These are phyloP conservation scores for Anorthoa munda DNA, from an alignment of 2,888 invertebrate genomes.

Conservation along the genomic window DNA sequence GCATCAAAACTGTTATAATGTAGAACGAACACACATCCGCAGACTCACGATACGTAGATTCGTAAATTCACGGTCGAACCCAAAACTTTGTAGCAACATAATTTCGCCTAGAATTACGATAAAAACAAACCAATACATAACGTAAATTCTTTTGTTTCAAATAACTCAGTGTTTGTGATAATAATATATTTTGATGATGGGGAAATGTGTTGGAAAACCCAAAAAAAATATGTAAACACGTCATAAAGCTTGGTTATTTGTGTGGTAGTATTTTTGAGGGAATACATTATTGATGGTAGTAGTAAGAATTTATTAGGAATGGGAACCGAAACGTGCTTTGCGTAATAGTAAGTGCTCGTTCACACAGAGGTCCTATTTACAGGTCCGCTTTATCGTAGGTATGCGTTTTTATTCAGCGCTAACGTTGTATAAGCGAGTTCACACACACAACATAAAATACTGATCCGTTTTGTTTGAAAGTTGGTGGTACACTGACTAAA, in stretches of 20 bases:
- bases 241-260: conserved; percentile 23
- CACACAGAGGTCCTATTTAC: too few species aligned
- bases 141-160: conserved; percentile 31
- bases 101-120: conserved; percentile 35
- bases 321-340: not conserved
- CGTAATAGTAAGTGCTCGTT: too few species aligned
- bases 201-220: conserved; percentile 21
- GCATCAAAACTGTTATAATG: conserved; percentile 30
- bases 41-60: conserved; percentile 4
- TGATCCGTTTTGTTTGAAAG: too few species aligned
- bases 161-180: conserved; percentile 36
- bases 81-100: conserved; percentile 11
- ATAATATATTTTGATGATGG: conserved; percentile 29
- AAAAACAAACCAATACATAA: conserved; percentile 43
- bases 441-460: too few species aligned
- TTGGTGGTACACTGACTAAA: too few species aligned
- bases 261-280: conserved; percentile 14
- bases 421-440: too few species aligned
- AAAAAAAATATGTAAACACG: conserved; percentile 29
- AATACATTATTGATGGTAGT: conserved; percentile 13
- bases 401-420: too few species aligned
- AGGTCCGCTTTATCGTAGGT: too few species aligned
- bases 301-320: conserved; percentile 18
- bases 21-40: conserved; percentile 2
- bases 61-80: conserved; percentile 12